These are phyloP conservation scores for Alloplasta piceator DNA, from an alignment of 2,888 invertebrate genomes.

Conservation along the genomic window DNA sequence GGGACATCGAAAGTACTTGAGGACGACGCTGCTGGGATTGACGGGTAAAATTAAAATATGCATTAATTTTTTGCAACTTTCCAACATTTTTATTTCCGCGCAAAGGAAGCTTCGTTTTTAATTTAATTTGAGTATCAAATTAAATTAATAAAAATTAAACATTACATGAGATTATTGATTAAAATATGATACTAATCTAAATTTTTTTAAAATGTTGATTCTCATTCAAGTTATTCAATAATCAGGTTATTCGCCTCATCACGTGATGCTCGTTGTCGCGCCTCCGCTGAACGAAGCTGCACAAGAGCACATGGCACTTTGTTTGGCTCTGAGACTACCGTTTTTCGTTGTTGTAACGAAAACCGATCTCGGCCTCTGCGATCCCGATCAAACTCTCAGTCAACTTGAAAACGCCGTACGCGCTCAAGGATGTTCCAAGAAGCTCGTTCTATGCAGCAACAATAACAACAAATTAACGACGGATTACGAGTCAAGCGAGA, in stretches of 20 bases:
- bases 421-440: conserved; percentile 78
- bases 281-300: conserved; percentile 80
- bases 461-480: conserved; percentile 67
- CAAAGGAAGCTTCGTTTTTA: conserved; percentile 64
- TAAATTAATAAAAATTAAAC: too few relatives aligned
- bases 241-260: conserved; percentile 94
- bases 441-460: conserved; percentile 71
- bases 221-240: too few relatives aligned
- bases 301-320: conserved; percentile 95
- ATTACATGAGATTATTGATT: too few relatives aligned
- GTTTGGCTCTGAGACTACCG: conserved; percentile 92
- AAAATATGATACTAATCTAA: too few relatives aligned
- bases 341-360: conserved; percentile 98
- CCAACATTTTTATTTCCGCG: conserved; percentile 76
- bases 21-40: conserved; percentile 97
- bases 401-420: conserved; percentile 77
- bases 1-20: conserved; percentile 97
- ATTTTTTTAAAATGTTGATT: too few relatives aligned
- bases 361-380: conserved; percentile 90
- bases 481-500: conserved; percentile 82
- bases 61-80: too few relatives aligned
- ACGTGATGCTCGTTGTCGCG: conserved; percentile 90
- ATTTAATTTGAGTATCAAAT: neutral
- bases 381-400: conserved; percentile 76
- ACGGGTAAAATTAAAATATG: conserved; percentile 84